Conservation (phyloP, 2,888 invertebrate genomes). For the Bembecia ichneumoniformis region DNA sequence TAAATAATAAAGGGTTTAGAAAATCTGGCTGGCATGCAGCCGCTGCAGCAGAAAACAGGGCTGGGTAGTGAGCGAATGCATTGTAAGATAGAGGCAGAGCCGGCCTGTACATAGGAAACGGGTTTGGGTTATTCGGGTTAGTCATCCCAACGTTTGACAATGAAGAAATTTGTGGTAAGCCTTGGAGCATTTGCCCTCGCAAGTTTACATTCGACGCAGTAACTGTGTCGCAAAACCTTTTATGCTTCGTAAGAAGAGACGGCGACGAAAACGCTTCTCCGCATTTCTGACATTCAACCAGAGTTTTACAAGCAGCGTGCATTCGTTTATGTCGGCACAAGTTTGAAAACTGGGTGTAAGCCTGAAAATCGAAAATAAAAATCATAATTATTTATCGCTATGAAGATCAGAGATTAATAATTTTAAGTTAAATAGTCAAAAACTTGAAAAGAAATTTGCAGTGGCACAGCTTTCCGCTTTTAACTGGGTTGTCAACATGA, state of each 20-base stretch:
- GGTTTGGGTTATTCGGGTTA: constrained; percentile 63
- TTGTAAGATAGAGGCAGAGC: constrained; percentile 76
- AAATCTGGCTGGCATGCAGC: constrained; percentile 74
- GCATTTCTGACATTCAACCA: constrained; percentile 95
- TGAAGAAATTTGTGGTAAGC: constrained; percentile 49
- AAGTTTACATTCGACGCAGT: constrained; percentile 60
- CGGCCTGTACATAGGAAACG: constrained; percentile 81
- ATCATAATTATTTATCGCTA: too few species aligned
- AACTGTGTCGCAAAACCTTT: constrained; percentile 94
- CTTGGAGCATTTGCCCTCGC: constrained; percentile 56
- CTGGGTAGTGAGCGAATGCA: constrained; percentile 74
- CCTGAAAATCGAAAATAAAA: constrained; percentile 62
- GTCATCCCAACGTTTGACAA: constrained; percentile 59
- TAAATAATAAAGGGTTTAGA: constrained; percentile 77
- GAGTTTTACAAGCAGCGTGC: constrained; percentile 96
- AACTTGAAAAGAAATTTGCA: too few species aligned
- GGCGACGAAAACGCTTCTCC: constrained; percentile 93
- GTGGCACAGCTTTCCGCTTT: too few species aligned
- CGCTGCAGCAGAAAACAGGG: constrained; percentile 64
- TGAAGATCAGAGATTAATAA: too few species aligned
- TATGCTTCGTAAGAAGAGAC: constrained; percentile 94
- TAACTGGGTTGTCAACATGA: too few species aligned
- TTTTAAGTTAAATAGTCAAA: too few species aligned
- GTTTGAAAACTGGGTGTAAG: constrained; percentile 99
- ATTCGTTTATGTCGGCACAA: constrained; percentile 99